Evolutionary conservation across 2,888 invertebrate genomes (phyloP), one percentile per base, ranked within the genome.

Genomic region (Euspilapteryx auroguttella): DNA sequence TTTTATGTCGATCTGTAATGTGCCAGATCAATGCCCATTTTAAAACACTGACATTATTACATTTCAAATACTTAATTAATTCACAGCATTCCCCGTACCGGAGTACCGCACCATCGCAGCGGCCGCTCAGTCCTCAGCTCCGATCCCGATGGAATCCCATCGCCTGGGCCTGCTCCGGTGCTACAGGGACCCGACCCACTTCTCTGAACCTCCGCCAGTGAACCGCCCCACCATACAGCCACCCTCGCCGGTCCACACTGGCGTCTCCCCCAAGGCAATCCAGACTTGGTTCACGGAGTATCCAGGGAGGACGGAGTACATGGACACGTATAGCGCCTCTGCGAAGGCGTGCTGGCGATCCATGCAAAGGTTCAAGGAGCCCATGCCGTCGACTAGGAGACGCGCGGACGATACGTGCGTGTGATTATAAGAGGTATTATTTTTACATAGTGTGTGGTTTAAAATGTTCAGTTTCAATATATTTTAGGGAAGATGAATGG

Each of bases 111-210:
- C 71, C 30, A 58, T 85, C 36, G 73, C 78, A 50, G 80, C 82
- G 0, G 82, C 82, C 0, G 58, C 81, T 1, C 81, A 83, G 39
- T 81, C 82, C 0, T 71, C 57, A 2, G 78, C 80, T 0, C 79
- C 80, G 0, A 68, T 80, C 12, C 82, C 82, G 0, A 76, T 82
- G 41, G 78, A 79, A 33, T 68, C 76, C 27, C 71, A 78, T 30
- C 58, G 73, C 1, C 62, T 79, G 0, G 80, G 81, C n/a, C 48
- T 81, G 15, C 65, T 78, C 7, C 52, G 75, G 2, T 82, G 80
- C 21, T 84, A 82, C 47, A 78, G 80, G 32, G 85, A 85, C 42
- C 83, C 82, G 0, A 80, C 79, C 0, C 66, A 73, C 39, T 85
- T 85, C 51, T 47, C 53, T 0, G 59, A 61, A 0, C 66, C 65